These are phyloP conservation scores for Trichopria drosophilae DNA, from an alignment of 2,888 invertebrate species.

Conservation along the genomic window DNA sequence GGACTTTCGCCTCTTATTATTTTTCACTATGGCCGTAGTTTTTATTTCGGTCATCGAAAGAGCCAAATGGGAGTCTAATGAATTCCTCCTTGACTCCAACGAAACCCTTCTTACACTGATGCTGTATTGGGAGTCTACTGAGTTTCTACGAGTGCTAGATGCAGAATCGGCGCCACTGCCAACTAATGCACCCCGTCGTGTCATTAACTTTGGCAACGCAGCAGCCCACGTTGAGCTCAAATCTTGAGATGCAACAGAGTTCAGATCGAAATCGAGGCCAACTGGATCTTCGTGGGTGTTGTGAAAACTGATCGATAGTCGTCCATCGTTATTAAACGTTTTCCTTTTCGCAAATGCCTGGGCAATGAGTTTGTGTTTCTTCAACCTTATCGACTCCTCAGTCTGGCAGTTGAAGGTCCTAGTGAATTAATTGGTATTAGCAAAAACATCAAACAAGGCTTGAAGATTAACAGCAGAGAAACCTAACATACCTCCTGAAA, in stretches of 20 bases:
- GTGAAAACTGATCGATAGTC: constrained; percentile 84
- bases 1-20: constrained; percentile 55
- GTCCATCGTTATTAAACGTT: constrained; percentile 79
- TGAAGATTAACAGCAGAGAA: constrained; percentile 1
- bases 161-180: constrained; percentile 64
- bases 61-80: constrained; percentile 84
- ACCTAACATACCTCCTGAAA: constrained; percentile 69
- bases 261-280: constrained; percentile 73
- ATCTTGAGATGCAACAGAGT: constrained; percentile 78
- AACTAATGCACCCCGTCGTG: constrained; percentile 80
- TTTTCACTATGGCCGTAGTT: constrained; percentile 60
- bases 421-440: constrained; percentile 1
- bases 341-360: constrained; percentile 87
- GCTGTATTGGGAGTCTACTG: constrained; percentile 69
- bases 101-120: constrained; percentile 80
- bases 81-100: constrained; percentile 83
- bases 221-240: constrained; percentile 92
- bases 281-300: constrained; percentile 90
- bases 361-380: constrained; percentile 89
- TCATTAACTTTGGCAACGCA: constrained; percentile 83
- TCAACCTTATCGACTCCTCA: constrained; percentile 71
- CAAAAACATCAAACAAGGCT: too few relatives aligned
- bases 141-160: constrained; percentile 63
- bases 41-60: constrained; percentile 84
- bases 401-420: constrained; percentile 75